Evolutionary conservation across 1,140 invertebrate genomes (phyloP).

Genomic region (Nasonia giraulti): DNA sequence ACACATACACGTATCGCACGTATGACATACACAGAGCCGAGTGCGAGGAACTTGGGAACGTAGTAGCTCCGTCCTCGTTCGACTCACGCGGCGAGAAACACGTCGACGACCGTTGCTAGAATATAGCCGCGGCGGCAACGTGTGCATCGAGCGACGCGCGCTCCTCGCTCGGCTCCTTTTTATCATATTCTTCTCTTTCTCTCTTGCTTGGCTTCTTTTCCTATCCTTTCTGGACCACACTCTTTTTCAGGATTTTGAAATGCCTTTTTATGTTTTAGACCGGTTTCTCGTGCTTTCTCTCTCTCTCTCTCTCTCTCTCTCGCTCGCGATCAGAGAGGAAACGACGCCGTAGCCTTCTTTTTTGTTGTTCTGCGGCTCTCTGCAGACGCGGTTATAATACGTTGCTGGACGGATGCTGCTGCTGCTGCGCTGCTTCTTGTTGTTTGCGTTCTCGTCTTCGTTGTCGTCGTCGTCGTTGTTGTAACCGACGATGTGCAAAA

Average conservation of each 20-base stretch:
- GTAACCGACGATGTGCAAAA: background rate
- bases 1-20: background rate
- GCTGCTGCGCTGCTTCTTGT: no score
- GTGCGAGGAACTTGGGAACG: background rate
- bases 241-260: background rate
- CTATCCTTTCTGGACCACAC: background rate
- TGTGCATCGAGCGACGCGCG: background rate
- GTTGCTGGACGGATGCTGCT: background rate
- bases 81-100: background rate
- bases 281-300: background rate
- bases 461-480: background rate
- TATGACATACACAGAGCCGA: background rate
- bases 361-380: background rate
- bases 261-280: slow-evolving; percentile 1
- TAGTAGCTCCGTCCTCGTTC: background rate
- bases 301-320: no score
- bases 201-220: background rate
- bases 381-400: background rate
- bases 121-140: background rate
- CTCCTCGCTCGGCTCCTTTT: background rate
- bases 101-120: slow-evolving; percentile 2
- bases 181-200: background rate
- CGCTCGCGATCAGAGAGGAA: background rate
- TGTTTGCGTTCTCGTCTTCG: no score
- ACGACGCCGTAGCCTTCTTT: background rate